Percentiles rank a stretch among this genome's conserved stretches.
phyloP scores from a whole-genome alignment of 2,888 invertebrate genomes.

The Tiliacea citrago region DNA sequence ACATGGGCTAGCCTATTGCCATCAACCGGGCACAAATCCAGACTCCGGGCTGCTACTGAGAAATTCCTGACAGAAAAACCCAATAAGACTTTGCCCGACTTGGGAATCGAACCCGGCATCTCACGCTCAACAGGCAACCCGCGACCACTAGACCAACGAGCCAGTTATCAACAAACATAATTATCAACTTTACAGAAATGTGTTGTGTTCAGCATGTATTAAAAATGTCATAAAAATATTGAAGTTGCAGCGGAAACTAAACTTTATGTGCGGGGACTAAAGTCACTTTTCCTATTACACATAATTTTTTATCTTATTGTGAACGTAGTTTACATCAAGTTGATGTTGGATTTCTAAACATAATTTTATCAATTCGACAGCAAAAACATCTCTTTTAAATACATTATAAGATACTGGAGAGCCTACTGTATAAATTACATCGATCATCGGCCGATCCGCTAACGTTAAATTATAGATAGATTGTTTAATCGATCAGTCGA shows the following conservation, averaged over 20 bases:
- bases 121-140: too few relatives aligned
- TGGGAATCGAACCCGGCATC: not conserved
- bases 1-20: not conserved
- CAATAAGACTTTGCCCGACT: not conserved
- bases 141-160: not conserved
- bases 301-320: not conserved
- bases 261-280: not conserved
- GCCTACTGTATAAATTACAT: not conserved
- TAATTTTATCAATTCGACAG: too few relatives aligned
- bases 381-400: not conserved
- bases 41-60: not conserved
- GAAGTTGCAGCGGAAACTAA: not conserved
- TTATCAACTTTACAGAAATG: not conserved
- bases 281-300: not conserved
- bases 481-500: not conserved
- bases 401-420: not conserved
- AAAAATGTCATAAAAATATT: constrained; percentile 1
- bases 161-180: not conserved
- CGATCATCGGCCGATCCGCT: too few relatives aligned
- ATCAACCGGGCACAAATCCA: not conserved
- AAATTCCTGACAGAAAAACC: not conserved
- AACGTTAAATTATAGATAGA: not conserved
- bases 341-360: not conserved
- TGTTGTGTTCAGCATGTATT: too few relatives aligned
- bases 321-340: not conserved